phyloP scores from a whole-genome alignment of 2,888 invertebrate species.

The Agrochola lychnidis region DNA sequence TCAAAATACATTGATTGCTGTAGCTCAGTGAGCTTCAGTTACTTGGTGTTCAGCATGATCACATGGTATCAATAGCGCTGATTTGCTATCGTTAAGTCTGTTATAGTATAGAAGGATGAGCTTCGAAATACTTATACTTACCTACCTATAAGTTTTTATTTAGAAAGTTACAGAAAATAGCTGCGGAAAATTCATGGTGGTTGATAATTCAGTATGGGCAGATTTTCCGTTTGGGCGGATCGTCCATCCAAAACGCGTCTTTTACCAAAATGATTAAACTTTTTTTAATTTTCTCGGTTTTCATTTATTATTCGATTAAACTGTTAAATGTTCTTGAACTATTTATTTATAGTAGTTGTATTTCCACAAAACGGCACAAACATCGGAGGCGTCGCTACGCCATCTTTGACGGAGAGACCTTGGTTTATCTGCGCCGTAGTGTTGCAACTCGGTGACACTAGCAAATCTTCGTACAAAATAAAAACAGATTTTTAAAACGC shows the following conservation, averaged over 20 bases:
- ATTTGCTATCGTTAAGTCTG: background rate
- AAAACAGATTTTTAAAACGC: background rate
- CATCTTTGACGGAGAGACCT: too few relatives aligned
- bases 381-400: too few relatives aligned
- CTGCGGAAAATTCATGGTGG: background rate
- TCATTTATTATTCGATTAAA: background rate
- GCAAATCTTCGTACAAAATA: too few relatives aligned
- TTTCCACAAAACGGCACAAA: too few relatives aligned
- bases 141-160: background rate
- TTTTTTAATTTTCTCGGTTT: background rate
- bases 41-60: constrained; percentile 35
- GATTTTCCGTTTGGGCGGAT: background rate
- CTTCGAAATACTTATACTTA: background rate
- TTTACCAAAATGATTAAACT: background rate
- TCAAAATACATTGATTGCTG: constrained; percentile 73
- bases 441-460: too few relatives aligned
- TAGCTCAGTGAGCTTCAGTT: constrained; percentile 62
- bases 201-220: background rate
- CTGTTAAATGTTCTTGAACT: background rate
- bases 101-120: background rate
- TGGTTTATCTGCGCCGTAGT: too few relatives aligned
- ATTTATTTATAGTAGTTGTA: too few relatives aligned
- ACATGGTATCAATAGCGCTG: constrained; percentile 11
- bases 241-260: too few relatives aligned
- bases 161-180: background rate